These are phyloP conservation scores for Sipunculus nudus DNA, from an alignment of 2,888 invertebrate species.

Conservation along the genomic window DNA sequence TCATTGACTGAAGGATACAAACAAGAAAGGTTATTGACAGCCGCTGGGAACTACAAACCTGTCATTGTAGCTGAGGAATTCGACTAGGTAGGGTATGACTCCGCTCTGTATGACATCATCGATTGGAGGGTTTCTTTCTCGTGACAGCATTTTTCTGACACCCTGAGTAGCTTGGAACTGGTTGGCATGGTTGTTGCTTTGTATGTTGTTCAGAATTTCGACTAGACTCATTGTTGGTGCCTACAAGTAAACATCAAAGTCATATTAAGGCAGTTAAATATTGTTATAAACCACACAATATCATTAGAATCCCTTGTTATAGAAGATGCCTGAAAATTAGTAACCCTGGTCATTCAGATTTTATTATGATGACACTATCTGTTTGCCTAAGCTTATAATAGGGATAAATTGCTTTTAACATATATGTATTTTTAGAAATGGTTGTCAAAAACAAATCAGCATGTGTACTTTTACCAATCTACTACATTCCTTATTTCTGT, in stretches of 20 bases:
- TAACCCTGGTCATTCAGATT: too few species aligned
- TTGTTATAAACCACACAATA: too few species aligned
- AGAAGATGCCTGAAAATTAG: too few species aligned
- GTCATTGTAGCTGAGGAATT: slow-evolving; percentile 77
- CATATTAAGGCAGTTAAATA: neutral
- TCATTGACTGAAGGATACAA: too few species aligned
- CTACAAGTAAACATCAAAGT: slow-evolving; percentile 19
- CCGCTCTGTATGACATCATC: slow-evolving; percentile 84
- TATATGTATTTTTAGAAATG: too few species aligned
- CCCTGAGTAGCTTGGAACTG: slow-evolving; percentile 81
- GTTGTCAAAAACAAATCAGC: too few species aligned
- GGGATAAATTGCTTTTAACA: too few species aligned
- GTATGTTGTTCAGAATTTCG: slow-evolving; percentile 78
- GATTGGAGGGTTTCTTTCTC: slow-evolving; percentile 91
- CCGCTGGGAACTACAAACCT: slow-evolving; percentile 77
- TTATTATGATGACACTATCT: too few species aligned
- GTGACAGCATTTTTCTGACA: slow-evolving; percentile 86
- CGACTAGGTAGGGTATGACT: slow-evolving; percentile 83
- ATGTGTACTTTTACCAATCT: too few species aligned
- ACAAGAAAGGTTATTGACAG: too few species aligned
- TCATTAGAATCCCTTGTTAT: neutral
- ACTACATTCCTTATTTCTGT: too few species aligned
- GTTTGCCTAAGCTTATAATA: too few species aligned
- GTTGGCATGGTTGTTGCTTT: slow-evolving; percentile 72
- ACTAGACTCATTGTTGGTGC: slow-evolving; percentile 70